Evolutionary conservation across 2,797 vertebrate genomes (phyloP).

Genomic region (Allobates femoralis): DNA sequence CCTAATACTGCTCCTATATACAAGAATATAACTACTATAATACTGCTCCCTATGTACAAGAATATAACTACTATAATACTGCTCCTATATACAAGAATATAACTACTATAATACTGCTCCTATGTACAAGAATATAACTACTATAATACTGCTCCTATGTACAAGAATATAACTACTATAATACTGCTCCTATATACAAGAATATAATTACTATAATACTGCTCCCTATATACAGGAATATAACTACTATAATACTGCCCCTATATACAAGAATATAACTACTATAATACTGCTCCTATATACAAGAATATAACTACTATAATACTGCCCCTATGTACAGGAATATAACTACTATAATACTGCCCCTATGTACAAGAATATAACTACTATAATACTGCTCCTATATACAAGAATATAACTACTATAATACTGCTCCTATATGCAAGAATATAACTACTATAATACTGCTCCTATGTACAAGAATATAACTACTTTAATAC

Average conservation of each 20-base stretch:
- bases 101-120: too few relatives aligned
- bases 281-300: not conserved
- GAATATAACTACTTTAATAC: constrained; percentile 25
- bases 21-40: too few relatives aligned
- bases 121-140: constrained; percentile 5
- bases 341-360: constrained; percentile 5
- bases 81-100: too few relatives aligned
- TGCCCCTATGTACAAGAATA: not conserved
- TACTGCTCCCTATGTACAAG: too few relatives aligned
- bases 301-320: constrained; percentile 7
- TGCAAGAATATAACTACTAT: constrained; percentile 25
- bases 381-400: not conserved
- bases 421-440: constrained; percentile 7
- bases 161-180: too few relatives aligned
- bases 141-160: too few relatives aligned
- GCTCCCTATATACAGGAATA: not conserved
- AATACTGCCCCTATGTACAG: not conserved
- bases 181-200: too few relatives aligned
- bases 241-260: not conserved
- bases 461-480: constrained; percentile 9
- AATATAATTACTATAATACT: too few relatives aligned
- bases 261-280: not conserved
- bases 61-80: too few relatives aligned
- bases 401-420: constrained; percentile 1
- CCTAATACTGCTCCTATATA: too few relatives aligned